These are phyloP conservation scores for Panulirus ornatus DNA, from an alignment of 1,140 invertebrate species.

Conservation along the genomic window DNA sequence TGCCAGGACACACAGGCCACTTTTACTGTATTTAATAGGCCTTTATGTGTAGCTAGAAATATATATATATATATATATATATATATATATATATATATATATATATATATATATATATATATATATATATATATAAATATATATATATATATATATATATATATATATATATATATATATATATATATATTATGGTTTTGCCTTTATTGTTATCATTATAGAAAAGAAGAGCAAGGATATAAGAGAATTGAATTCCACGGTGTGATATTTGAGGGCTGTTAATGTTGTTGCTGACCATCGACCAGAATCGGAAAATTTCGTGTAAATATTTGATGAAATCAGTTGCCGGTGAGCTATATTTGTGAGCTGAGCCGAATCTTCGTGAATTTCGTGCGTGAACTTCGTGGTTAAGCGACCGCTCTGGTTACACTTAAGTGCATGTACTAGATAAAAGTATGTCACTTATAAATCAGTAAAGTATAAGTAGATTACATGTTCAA, in stretches of 20 bases:
- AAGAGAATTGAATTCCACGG: neutral
- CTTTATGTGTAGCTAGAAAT: neutral
- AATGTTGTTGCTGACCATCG: neutral
- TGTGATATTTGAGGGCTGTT: neutral
- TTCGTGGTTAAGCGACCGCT: too few species aligned
- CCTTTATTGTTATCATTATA: neutral
- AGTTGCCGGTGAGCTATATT: neutral
- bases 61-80: slow-evolving; percentile 17
- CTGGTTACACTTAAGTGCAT: too few species aligned
- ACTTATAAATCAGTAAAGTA: too few species aligned
- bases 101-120: neutral
- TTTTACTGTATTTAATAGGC: too few species aligned
- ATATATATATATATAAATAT: slow-evolving; percentile 2
- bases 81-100: neutral
- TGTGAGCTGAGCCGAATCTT: too few species aligned
- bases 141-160: slow-evolving; percentile 20
- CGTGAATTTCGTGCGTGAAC: too few species aligned
- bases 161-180: neutral
- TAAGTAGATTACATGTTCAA: too few species aligned
- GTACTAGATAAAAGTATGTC: too few species aligned
- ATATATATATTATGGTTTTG: neutral
- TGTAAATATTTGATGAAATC: neutral
- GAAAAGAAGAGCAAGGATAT: neutral
- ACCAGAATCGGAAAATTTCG: neutral
- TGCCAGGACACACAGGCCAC: too few species aligned